A percentile compares a stretch with the other conserved stretches of the same genome.
Evolutionary conservation across 2,797 vertebrate genomes (phyloP).

Genomic region (Sitta carolinensis): DNA sequence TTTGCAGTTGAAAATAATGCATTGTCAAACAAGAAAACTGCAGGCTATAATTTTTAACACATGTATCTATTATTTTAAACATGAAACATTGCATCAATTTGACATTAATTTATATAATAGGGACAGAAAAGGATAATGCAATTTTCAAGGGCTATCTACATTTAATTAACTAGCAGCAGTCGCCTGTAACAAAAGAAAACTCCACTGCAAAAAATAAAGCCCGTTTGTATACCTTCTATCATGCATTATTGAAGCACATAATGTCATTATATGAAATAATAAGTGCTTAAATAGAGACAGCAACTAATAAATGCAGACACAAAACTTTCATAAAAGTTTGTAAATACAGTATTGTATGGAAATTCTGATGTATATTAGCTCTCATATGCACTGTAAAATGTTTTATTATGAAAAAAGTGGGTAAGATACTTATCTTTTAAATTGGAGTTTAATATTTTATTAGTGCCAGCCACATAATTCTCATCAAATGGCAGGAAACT

Average conservation of each 20-base stretch:
- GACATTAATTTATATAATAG: constrained; percentile 82
- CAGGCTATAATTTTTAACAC: constrained; percentile 77
- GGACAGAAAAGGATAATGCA: constrained; percentile 72
- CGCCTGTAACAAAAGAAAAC: constrained; percentile 66
- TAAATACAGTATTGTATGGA: constrained; percentile 85
- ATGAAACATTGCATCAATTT: constrained; percentile 73
- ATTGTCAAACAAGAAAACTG: constrained; percentile 75
- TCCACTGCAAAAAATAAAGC: constrained; percentile 52
- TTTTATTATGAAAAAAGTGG: constrained; percentile 86
- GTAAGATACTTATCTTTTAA: constrained; percentile 88
- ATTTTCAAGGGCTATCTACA: constrained; percentile 73
- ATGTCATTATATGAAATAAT: constrained; percentile 70
- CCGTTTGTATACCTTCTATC: constrained; percentile 68
- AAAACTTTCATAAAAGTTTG: constrained; percentile 82
- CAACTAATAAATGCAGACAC: constrained; percentile 66
- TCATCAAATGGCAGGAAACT: constrained; percentile 85
- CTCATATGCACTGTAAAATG: constrained; percentile 78
- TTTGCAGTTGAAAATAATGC: constrained; percentile 74
- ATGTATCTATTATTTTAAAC: constrained; percentile 79
- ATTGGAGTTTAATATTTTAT: constrained; percentile 93
- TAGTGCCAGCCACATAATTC: constrained; percentile 85
- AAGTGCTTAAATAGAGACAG: constrained; percentile 61
- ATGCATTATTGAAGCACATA: constrained; percentile 74
- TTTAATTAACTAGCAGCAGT: constrained; percentile 77
- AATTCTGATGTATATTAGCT: constrained; percentile 79